Evolutionary conservation across 2,888 invertebrate genomes (phyloP).

Genomic region (Standfussiana lucernea): DNA sequence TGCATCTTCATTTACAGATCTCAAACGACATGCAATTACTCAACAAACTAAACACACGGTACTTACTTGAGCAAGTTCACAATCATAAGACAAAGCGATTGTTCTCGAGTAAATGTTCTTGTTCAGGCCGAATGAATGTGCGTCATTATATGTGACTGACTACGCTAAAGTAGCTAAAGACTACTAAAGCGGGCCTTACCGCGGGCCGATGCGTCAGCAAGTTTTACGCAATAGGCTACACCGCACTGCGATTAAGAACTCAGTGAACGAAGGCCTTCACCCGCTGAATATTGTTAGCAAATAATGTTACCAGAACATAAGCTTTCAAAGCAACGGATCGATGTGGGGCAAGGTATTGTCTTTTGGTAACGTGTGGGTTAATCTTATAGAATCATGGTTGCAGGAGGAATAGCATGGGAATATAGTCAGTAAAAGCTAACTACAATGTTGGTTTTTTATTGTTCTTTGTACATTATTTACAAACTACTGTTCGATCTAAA

Average conservation of each 20-base stretch:
- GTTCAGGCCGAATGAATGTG: constrained; percentile 21
- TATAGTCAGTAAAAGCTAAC: background rate
- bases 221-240: constrained; percentile 43
- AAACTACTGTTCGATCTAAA: no score
- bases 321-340: background rate
- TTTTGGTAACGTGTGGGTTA: background rate
- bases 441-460: no score
- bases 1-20: background rate
- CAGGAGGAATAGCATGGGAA: background rate
- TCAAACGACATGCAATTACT: constrained; percentile 10
- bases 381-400: background rate
- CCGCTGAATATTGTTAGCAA: background rate
- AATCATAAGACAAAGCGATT: constrained; percentile 43
- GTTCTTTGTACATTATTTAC: no score
- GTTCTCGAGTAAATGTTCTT: constrained; percentile 35
- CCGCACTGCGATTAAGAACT: constrained; percentile 40
- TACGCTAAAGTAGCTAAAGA: no score
- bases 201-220: constrained; percentile 41
- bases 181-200: constrained; percentile 19
- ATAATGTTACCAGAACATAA: background rate
- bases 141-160: constrained; percentile 36
- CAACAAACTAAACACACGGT: constrained; percentile 28
- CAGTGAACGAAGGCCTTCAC: background rate
- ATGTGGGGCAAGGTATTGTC: background rate
- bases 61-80: constrained; percentile 26